Conservation (phyloP, 2,113 vertebrate genomes). For the Lampris megalopsis region DNA sequence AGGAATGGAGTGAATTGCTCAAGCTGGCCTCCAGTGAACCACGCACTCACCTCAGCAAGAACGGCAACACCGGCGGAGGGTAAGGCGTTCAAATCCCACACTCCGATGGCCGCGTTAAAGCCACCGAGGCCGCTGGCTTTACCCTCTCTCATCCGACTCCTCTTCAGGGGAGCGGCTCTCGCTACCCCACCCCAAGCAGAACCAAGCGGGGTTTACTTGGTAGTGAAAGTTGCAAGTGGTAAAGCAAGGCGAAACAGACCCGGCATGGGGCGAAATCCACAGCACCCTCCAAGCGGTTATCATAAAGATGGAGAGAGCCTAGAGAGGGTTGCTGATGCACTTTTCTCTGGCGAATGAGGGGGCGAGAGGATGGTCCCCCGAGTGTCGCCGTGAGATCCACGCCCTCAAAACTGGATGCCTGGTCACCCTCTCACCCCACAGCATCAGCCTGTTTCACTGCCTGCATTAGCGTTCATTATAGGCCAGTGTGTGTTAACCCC, state of each 20-base stretch:
- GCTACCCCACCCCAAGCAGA: neutral
- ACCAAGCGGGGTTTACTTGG: neutral
- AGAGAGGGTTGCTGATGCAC: too few species aligned
- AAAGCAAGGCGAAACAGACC: neutral
- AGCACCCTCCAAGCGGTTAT: neutral
- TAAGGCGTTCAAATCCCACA: constrained; percentile 71
- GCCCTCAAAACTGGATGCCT: neutral
- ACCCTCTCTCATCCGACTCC: too few species aligned
- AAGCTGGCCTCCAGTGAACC: constrained; percentile 98
- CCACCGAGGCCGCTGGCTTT: too few species aligned
- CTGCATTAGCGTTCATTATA: neutral
- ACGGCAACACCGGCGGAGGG: constrained; percentile 91
- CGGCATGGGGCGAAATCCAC: neutral
- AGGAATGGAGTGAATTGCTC: constrained; percentile 96
- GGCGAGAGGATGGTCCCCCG: neutral
- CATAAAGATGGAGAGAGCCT: too few species aligned
- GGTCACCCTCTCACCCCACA: neutral
- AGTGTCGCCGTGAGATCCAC: neutral
- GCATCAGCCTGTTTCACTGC: neutral
- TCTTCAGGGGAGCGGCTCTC: neutral
- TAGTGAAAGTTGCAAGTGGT: neutral
- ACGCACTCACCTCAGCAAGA: constrained; percentile 94
- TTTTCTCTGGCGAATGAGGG: too few species aligned
- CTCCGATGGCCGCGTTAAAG: neutral
- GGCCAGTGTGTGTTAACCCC: neutral